Base-by-base conservation (phyloP, 37 sponge, comb jelly and placozoan genomes). In the Axinella damicornis region DNA sequence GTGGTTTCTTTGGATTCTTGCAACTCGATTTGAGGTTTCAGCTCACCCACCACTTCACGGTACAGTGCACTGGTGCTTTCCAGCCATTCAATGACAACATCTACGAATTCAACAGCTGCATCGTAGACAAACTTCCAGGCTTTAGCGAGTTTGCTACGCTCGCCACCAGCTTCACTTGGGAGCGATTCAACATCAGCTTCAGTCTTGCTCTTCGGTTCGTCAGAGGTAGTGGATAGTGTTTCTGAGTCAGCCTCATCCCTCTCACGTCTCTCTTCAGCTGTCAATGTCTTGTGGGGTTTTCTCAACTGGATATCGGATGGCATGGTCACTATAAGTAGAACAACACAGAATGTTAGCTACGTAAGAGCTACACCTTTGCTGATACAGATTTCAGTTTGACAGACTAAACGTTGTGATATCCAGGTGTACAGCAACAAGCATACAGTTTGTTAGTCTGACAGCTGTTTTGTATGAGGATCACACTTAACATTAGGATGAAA, bases 61-160 rank as follows among this genome's bases (percentile, higher is more conserved):
- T 94, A 90, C 15, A 81, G 31, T 0, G 53, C 46, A 54, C 91
- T 90, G 25, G 28, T 79, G 31, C 60, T 30, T 33, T 88, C 88
- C 80, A 90, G 72, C 76, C 78, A 90, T 0, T 73, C 57, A 21
- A 90, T 85, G 21, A 90, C 13, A 33, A 16, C 1, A 33, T 89
- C 89, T 24, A 90, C 79, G 37, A 78, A 4, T n/a, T 52, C 57
- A 30, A 66, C 19, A 28, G 54, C 5, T 1, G 76, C 21, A n/a
- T 46, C 53, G 15, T 16, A 56, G 17, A 89, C 12, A 19, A 41
- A 61, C 17, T 61, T 19, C 56, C 57, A 74, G 2, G 41, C 14
- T 34, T 59, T 28, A 21, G 18, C 38, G 13, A 64, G 31, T n/a
- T 71, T 38, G 40, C 80, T 46, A 25, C 19, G 31, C 53, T 57